Conservation (phyloP, 30 jellyfish, hydroid and myxozoan genomes). For the Chrysaora quinquecirrha region DNA sequence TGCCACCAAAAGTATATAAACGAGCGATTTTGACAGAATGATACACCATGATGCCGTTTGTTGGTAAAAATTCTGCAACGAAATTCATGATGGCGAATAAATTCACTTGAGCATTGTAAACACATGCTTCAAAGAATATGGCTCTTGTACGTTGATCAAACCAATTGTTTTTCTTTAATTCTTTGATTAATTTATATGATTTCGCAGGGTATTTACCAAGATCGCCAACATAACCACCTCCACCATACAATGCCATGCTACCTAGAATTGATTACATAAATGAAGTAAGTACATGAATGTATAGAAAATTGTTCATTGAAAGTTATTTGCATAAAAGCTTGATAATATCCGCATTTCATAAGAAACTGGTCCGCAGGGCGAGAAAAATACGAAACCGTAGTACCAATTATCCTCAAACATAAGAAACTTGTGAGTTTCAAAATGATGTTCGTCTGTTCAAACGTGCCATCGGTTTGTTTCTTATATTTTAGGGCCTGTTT, state of each 20-base stretch:
- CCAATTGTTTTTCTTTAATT: slow-evolving; percentile 69
- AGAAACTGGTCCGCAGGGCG: no score
- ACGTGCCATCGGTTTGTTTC: no score
- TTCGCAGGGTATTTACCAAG: slow-evolving; percentile 85
- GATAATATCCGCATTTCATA: no score
- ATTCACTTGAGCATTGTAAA: slow-evolving; percentile 95
- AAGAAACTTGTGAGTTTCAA: no score
- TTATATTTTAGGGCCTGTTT: no score
- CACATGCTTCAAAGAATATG: slow-evolving; percentile 81
- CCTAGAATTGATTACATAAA: slow-evolving; percentile 78
- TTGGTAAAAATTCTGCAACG: slow-evolving; percentile 89
- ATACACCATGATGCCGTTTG: slow-evolving; percentile 80
- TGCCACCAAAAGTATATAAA: slow-evolving; percentile 95
- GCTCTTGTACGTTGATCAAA: slow-evolving; percentile 93
- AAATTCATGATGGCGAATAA: slow-evolving; percentile 90
- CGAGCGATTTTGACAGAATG: slow-evolving; percentile 89
- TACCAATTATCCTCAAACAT: no score
- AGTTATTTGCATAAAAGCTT: no score
- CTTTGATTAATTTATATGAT: slow-evolving; percentile 67
- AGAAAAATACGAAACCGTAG: no score
- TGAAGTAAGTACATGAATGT: no score
- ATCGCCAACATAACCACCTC: slow-evolving; percentile 98
- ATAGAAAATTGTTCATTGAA: no score
- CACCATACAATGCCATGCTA: slow-evolving; percentile 80
- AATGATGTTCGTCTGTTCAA: no score